phyloP scores from a whole-genome alignment of 2,797 vertebrate genomes.

The Knipowitschia caucasica region DNA sequence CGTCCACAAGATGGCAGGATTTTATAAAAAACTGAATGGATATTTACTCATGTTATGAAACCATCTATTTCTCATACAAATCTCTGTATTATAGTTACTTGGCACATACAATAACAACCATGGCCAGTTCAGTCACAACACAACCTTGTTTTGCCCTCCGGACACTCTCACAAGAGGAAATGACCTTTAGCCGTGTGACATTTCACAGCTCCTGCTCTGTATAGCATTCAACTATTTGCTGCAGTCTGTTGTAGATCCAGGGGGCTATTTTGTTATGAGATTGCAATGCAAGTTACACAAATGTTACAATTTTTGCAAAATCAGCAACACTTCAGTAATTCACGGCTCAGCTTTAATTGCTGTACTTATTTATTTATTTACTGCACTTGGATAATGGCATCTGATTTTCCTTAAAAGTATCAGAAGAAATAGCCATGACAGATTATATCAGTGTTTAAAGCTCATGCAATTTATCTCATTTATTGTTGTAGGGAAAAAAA shows the following conservation, averaged over 20 bases:
- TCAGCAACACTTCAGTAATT: background rate
- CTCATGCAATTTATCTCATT: too few relatives aligned
- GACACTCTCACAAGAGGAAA: slow-evolving; percentile 43
- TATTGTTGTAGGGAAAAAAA: too few relatives aligned
- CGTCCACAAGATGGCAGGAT: slow-evolving; percentile 57
- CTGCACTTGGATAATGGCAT: too few relatives aligned
- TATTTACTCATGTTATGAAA: too few relatives aligned
- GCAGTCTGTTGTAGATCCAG: slow-evolving; percentile 5
- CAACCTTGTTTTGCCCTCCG: background rate
- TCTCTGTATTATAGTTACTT: slow-evolving; percentile 18
- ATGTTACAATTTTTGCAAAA: background rate
- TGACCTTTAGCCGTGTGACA: slow-evolving; percentile 58
- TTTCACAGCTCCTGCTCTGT: slow-evolving; percentile 49
- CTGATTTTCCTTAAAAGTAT: too few relatives aligned
- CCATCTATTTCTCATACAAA: background rate
- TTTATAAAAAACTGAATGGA: slow-evolving; percentile 29
- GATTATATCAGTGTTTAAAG: too few relatives aligned
- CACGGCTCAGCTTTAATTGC: background rate
- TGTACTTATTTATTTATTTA: too few relatives aligned
- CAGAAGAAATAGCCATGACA: too few relatives aligned
- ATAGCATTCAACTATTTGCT: slow-evolving; percentile 10
- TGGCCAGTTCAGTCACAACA: slow-evolving; percentile 23
- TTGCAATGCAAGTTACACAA: background rate
- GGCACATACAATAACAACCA: slow-evolving; percentile 22
- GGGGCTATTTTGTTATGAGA: background rate